A percentile compares a stretch with the other conserved stretches of the same genome.
These are phyloP conservation scores for Ptychoptera albimana DNA, from an alignment of 2,888 invertebrate genomes.

Conservation along the genomic window DNA sequence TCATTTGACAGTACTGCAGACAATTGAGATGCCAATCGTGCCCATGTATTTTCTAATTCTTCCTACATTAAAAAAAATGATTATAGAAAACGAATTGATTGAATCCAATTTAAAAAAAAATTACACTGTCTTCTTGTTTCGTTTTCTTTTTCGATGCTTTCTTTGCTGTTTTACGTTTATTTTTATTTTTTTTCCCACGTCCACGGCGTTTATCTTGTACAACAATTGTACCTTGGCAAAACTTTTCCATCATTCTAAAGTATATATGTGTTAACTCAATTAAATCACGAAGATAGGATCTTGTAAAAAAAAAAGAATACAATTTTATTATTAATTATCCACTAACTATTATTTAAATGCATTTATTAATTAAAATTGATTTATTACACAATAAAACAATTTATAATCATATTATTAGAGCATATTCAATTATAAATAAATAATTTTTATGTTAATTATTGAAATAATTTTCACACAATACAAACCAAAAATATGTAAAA, in stretches of 20 bases:
- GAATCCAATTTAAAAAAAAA: conserved; percentile 3
- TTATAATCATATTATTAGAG: too few relatives aligned
- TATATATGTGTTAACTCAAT: conserved; percentile 82
- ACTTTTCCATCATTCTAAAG: conserved; percentile 73
- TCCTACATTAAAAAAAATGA: conserved; percentile 15
- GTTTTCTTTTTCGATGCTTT: conserved; percentile 28
- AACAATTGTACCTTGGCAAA: conserved; percentile 45
- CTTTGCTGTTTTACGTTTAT: conserved; percentile 24
- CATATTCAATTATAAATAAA: conserved; percentile 9
- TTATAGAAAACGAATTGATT: neutral
- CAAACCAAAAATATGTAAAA: too few relatives aligned
- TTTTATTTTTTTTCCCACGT: conserved; percentile 13
- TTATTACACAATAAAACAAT: too few relatives aligned
- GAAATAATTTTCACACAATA: conserved; percentile 9
- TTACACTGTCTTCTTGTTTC: conserved; percentile 22
- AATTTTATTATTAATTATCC: too few relatives aligned
- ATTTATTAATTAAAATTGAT: too few relatives aligned
- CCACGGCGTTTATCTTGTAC: conserved; percentile 46
- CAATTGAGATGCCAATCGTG: conserved; percentile 43
- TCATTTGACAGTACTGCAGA: conserved; percentile 40
- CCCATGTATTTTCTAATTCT: conserved; percentile 43
- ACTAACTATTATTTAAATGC: too few relatives aligned
- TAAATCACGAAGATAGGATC: conserved; percentile 70
- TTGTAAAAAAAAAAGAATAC: conserved; percentile 30
- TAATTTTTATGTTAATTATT: conserved; percentile 4